Conservation (phyloP, 2,888 invertebrate genomes). For the Cheilosia soror region DNA sequence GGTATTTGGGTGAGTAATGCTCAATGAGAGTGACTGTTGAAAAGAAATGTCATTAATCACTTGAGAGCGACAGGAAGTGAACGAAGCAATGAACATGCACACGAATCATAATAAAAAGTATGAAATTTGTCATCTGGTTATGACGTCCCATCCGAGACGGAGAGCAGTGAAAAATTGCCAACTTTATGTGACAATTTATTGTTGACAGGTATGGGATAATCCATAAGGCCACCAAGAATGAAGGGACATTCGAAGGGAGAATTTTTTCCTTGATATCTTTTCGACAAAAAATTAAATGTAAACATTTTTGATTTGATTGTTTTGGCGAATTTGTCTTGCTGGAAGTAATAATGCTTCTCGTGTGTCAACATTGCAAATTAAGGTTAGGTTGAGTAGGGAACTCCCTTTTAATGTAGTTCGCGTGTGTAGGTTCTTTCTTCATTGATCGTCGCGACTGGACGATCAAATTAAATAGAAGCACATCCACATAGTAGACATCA, state of each 20-base stretch:
- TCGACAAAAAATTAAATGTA: not conserved
- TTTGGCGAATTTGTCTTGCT: not conserved
- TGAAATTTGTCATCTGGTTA: conserved; percentile 34
- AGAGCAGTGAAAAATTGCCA: not conserved
- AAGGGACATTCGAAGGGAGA: not conserved
- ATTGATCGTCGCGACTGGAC: too few relatives aligned
- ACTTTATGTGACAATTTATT: not conserved
- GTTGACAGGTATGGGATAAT: conserved; percentile 18
- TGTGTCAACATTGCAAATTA: too few relatives aligned
- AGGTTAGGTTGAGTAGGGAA: too few relatives aligned
- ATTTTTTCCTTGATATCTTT: not conserved
- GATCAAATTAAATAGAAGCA: too few relatives aligned
- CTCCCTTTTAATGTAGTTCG: too few relatives aligned
- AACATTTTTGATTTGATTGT: not conserved
- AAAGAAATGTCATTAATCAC: conserved; percentile 31
- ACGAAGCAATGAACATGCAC: not conserved
- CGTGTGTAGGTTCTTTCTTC: too few relatives aligned
- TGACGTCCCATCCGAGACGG: conserved; percentile 23
- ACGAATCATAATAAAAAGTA: conserved; percentile 27
- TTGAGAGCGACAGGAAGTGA: not conserved
- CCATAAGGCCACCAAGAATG: not conserved
- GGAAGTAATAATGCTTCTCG: too few relatives aligned
- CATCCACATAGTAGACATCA: too few relatives aligned
- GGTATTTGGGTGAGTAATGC: too few relatives aligned
- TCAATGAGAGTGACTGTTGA: too few relatives aligned